These are phyloP conservation scores for Formica selysi DNA, from an alignment of 1,140 invertebrate species.

Conservation along the genomic window DNA sequence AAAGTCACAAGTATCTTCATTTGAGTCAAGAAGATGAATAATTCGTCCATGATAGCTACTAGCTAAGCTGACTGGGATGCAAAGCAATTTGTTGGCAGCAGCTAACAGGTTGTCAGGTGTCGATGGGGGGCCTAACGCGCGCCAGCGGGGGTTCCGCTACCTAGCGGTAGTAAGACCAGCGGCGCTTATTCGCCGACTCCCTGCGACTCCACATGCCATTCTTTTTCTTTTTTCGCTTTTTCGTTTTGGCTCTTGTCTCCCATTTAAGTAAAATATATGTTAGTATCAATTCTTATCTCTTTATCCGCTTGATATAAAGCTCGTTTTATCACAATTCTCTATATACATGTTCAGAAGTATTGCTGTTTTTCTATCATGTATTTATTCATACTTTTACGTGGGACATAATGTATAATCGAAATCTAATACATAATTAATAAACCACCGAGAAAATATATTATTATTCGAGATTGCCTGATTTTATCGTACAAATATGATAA, in stretches of 20 bases:
- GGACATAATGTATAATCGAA: not conserved
- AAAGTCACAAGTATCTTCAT: slow-evolving; percentile 6
- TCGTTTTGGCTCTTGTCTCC: slow-evolving; percentile 48
- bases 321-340: not conserved
- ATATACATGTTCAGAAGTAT: not conserved
- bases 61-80: slow-evolving; percentile 68
- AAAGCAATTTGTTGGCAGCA: slow-evolving; percentile 83
- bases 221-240: slow-evolving; percentile 46
- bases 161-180: slow-evolving; percentile 72
- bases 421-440: slow-evolving; percentile 12
- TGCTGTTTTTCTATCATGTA: not conserved
- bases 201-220: slow-evolving; percentile 66
- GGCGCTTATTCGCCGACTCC: slow-evolving; percentile 73
- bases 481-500: not conserved
- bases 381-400: not conserved
- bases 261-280: slow-evolving; percentile 42
- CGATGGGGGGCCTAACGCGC: slow-evolving; percentile 78
- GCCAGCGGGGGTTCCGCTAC: slow-evolving; percentile 79
- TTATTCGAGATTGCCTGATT: not conserved
- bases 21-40: slow-evolving; percentile 31
- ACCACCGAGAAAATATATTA: not conserved
- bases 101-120: slow-evolving; percentile 81
- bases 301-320: not conserved
- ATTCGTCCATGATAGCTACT: slow-evolving; percentile 29
- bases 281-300: slow-evolving; percentile 1